Percentiles rank a stretch among this genome's conserved stretches.
Conservation (phyloP, 2,113 vertebrate genomes). For the Silurus meridionalis region DNA sequence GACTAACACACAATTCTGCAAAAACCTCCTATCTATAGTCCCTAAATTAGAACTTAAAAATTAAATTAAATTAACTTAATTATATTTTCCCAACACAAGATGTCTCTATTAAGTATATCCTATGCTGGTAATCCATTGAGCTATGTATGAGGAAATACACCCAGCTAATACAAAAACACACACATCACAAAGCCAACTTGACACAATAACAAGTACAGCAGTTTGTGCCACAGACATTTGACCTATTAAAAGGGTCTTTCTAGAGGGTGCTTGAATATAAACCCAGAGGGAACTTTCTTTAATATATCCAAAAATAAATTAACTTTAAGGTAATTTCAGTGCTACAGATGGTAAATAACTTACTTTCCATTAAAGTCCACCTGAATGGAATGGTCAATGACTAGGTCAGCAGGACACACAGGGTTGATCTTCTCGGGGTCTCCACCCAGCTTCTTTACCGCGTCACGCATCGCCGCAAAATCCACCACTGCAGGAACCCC, state of each 20-base stretch:
- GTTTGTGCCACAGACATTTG: not conserved
- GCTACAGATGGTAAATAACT: constrained; percentile 48
- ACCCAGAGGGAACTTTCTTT: not conserved
- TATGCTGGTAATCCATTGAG: not conserved
- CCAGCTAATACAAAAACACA: not conserved
- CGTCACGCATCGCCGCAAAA: constrained; percentile 96
- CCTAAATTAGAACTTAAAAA: not conserved
- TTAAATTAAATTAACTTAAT: not conserved
- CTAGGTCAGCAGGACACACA: constrained; percentile 91
- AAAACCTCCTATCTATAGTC: not conserved
- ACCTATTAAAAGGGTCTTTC: not conserved
- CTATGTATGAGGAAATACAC: not conserved
- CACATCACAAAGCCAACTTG: not conserved
- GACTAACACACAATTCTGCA: not conserved
- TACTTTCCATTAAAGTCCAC: constrained; percentile 96
- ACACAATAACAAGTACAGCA: not conserved
- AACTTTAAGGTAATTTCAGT: not conserved
- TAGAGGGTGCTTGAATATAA: not conserved
- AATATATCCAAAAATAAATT: not conserved
- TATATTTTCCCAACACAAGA: not conserved
- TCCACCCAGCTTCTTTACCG: constrained; percentile 86
- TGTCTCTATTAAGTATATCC: not conserved
- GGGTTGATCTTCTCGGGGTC: constrained; percentile 96
- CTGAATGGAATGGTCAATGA: constrained; percentile 98
- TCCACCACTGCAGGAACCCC: constrained; percentile 96